These are phyloP conservation scores for Pseudomyrmex cubaensis DNA, from an alignment of 1,140 invertebrate genomes.

Conservation along the genomic window DNA sequence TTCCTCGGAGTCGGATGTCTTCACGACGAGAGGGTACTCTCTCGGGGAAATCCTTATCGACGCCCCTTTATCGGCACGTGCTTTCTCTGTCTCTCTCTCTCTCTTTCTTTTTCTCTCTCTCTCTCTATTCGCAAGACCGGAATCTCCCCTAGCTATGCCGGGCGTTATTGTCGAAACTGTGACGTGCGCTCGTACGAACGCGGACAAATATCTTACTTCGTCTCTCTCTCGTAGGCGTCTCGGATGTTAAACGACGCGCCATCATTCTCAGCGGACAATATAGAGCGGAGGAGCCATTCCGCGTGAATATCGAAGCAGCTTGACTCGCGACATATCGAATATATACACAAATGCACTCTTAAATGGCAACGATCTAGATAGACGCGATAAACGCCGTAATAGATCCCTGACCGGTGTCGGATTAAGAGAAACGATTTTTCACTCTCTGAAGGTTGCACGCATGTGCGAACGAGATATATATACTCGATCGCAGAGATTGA, in stretches of 20 bases:
- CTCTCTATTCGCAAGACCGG: neutral
- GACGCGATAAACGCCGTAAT: slow-evolving; percentile 9
- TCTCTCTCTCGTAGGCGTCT: slow-evolving; percentile 5
- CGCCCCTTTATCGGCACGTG: slow-evolving; percentile 29
- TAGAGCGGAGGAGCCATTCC: slow-evolving; percentile 6
- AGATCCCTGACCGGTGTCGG: slow-evolving; percentile 7
- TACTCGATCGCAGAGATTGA: neutral
- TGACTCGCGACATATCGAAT: neutral
- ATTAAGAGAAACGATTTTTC: slow-evolving; percentile 16
- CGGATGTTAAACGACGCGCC: slow-evolving; percentile 35
- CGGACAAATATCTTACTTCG: slow-evolving; percentile 56
- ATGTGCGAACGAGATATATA: neutral
- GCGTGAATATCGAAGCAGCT: slow-evolving; percentile 7
- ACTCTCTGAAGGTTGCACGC: neutral
- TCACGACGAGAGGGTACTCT: slow-evolving; percentile 24
- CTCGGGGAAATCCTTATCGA: slow-evolving; percentile 44
- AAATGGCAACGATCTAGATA: slow-evolving; percentile 1
- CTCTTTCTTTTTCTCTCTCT: neutral
- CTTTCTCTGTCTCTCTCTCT: neutral
- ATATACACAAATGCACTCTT: slow-evolving; percentile 14
- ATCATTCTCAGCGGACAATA: slow-evolving; percentile 2
- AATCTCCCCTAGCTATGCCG: neutral
- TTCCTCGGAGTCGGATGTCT: slow-evolving; percentile 55
- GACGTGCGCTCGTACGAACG: slow-evolving; percentile 15
- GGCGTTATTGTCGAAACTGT: slow-evolving; percentile 38